Evolutionary conservation across 2,797 vertebrate species (phyloP).

Genomic region (Clamator glandarius): DNA sequence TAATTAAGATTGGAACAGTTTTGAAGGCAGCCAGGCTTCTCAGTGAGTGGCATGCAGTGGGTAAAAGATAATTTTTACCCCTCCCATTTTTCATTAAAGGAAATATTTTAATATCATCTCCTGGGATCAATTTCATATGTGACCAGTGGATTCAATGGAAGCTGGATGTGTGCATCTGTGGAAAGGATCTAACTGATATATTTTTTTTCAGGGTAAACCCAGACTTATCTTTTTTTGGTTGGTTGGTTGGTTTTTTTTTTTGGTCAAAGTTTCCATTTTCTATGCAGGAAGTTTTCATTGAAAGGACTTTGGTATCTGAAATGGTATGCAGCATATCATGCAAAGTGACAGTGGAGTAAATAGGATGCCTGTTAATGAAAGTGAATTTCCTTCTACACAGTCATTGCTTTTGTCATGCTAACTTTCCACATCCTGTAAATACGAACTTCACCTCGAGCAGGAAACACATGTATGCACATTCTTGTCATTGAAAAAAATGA

Average conservation of each 20-base stretch:
- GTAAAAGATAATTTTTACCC: too few species aligned
- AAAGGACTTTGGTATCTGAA: slow-evolving; percentile 5
- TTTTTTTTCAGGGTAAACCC: neutral
- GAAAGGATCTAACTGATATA: neutral
- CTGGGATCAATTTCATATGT: neutral
- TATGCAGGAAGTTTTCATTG: slow-evolving; percentile 20
- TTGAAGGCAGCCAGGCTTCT: neutral
- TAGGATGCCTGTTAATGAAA: slow-evolving; percentile 60
- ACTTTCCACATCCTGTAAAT: slow-evolving; percentile 72
- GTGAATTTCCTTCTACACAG: slow-evolving; percentile 66
- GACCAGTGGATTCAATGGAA: neutral
- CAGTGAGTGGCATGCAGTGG: neutral
- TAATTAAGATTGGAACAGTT: neutral
- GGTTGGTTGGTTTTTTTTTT: neutral
- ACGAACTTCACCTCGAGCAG: slow-evolving; percentile 45
- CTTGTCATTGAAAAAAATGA: slow-evolving; percentile 38
- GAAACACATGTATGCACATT: slow-evolving; percentile 57
- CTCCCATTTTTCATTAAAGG: neutral
- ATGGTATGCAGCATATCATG: neutral
- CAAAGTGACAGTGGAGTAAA: slow-evolving; percentile 39
- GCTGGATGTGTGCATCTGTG: neutral
- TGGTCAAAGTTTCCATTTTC: slow-evolving; percentile 40
- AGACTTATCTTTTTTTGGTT: neutral
- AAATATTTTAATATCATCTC: neutral
- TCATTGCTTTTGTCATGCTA: slow-evolving; percentile 65